Base-by-base conservation (phyloP, 2,113 vertebrate genomes). In the Geococcyx californianus region DNA sequence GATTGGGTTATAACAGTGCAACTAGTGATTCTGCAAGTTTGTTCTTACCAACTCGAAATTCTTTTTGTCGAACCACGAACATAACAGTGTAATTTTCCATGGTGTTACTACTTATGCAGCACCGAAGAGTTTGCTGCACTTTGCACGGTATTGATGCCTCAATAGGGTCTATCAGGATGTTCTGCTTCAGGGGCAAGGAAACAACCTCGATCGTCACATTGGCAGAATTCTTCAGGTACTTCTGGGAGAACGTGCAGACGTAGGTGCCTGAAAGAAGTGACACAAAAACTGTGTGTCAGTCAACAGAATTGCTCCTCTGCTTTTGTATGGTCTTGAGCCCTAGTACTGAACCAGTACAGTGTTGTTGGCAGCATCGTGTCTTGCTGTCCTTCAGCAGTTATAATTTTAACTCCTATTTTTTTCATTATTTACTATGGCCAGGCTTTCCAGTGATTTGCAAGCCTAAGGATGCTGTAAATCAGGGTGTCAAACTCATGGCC, bases 91-190 rank as follows among this genome's bases (percentile, higher is more conserved):
- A 98, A n/a, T 94, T 8, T 70, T n/a, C 54, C 2, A 1, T 3
- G 1, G 44, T n/a, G 13, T 72, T 8, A 10, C 20, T 68, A 14
- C 3, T 33, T 31, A 97, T 29, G 21, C 98, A 98, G 93, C 98
- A 98, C 26, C 59, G 34, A 7, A 98, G 94, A 15, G 4, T 1
- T 16, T 80, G 91, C 13, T 8, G 47, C 7, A 3, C 52, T 10
- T 42, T 3, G 15, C 97, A 98, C 2, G 5, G 19, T 19, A 97
- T 9, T 0, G 44, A 20, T 28, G 95, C 45, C 60, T 7, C 19
- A 49, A 98, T 49, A n/a, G 98, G 98, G 28, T 98, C 89, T 28
- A 94, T 54, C 89, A 97, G 45, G 93, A 98, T 98, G 42, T 95
- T 59, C 11, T 81, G 13, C 36, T 70, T 78, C 28, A 89, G 92